Conservation (phyloP, 2,888 invertebrate genomes). For the Leptinotarsa peninsularis region DNA sequence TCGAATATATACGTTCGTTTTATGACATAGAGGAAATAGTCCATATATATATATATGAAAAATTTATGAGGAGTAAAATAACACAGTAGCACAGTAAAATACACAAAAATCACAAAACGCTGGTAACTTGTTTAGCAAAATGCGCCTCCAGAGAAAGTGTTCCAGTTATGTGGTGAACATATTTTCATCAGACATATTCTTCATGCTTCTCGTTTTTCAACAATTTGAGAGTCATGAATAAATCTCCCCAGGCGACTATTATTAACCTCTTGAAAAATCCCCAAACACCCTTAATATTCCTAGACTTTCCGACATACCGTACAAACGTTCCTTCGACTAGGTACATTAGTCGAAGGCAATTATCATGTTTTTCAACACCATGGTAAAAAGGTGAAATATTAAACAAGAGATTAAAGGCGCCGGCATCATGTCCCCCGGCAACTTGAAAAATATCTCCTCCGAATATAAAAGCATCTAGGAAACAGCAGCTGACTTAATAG, state of each 20-base stretch:
- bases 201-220: neutral
- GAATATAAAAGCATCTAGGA: slow-evolving; percentile 61
- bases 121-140: no score
- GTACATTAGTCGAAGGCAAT: slow-evolving; percentile 62
- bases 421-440: slow-evolving; percentile 59
- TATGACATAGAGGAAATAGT: no score
- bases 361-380: slow-evolving; percentile 62
- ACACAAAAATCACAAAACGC: no score
- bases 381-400: slow-evolving; percentile 63
- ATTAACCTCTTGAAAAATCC: slow-evolving; percentile 5
- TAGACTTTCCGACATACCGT: slow-evolving; percentile 36
- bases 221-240: neutral
- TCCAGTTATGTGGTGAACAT: no score
- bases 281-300: slow-evolving; percentile 10
- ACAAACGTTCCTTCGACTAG: slow-evolving; percentile 54
- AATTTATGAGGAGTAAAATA: no score
- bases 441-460: slow-evolving; percentile 60
- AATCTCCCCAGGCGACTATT: neutral
- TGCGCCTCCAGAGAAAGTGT: no score
- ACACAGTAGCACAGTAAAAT: no score
- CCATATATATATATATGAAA: no score
- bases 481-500: slow-evolving; percentile 57
- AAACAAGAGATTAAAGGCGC: slow-evolving; percentile 63
- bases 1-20: no score
- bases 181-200: no score